Percentiles rank a stretch among this genome's conserved stretches.
Evolutionary conservation across 1,140 invertebrate genomes (phyloP).

Genomic region (roundworm (Caenorhabditis elegans)): DNA sequence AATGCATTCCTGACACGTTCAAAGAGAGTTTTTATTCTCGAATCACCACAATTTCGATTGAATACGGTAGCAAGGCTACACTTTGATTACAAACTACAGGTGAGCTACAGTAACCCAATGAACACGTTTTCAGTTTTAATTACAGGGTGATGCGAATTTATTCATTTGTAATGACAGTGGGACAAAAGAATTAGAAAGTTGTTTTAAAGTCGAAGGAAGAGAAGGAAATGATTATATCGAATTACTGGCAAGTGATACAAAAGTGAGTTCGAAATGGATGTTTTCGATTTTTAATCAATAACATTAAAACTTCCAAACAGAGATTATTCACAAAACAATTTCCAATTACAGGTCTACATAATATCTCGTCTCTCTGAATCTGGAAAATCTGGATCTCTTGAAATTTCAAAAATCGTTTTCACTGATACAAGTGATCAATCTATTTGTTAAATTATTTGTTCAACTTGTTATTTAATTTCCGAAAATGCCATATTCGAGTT

Average conservation of each 20-base stretch:
- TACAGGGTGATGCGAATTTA: conserved; percentile 55
- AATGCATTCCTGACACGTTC: conserved; percentile 25
- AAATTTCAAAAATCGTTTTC: conserved; percentile 12
- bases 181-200: conserved; percentile 53
- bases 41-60: conserved; percentile 55
- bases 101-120: background rate
- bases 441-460: background rate
- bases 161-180: conserved; percentile 63
- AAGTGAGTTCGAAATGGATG: conserved; percentile 50
- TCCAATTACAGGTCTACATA: conserved; percentile 27
- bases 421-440: conserved; percentile 3
- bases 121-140: background rate
- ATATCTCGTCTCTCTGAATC: conserved; percentile 10
- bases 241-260: conserved; percentile 60
- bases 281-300: no score
- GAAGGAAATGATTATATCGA: conserved; percentile 57
- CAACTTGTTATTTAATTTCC: background rate
- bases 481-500: background rate
- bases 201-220: conserved; percentile 43
- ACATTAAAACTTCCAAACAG: no score
- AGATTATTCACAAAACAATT: no score
- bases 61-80: conserved; percentile 59
- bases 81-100: conserved; percentile 53
- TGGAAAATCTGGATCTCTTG: conserved; percentile 7
- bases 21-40: conserved; percentile 56